Base-by-base conservation (phyloP, 64 coral and sea anemone genomes). In the Pocillopora damicornis region DNA sequence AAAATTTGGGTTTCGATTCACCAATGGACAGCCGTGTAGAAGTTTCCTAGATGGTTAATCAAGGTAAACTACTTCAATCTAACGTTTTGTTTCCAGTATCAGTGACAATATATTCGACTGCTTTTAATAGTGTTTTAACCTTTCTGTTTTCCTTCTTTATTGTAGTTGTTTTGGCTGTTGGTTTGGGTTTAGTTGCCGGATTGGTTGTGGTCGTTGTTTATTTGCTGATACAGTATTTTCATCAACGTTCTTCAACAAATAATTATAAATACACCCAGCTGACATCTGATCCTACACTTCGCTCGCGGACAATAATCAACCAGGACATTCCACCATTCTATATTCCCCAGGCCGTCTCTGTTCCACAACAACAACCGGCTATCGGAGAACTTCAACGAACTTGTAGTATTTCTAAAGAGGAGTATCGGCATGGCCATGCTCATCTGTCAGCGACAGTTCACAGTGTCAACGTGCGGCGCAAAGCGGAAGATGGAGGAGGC, bases 151-250 rank as follows among this genome's bases (percentile, higher is more conserved):
- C 62, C 17, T 67, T 83, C 15, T 87, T 75, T 87, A 18, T 87
- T 75, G 15, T 42, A 87, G 86, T 87, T 87, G 30, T 87, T 35
- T 30, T 87, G 25, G 86, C 71, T 60, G 74, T 87, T 60, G 86
- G 69, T 61, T 60, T 74, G 57, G 86, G 86, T 16, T 10, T 87
- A 20, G 25, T 76, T 0, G 67, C 86, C 5, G 86, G 86, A 60
- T 37, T 75, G 13, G 51, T 88, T 15, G 75, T 88, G 5, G 86
- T 88, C 4, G 34, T 75, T 30, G 20, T 88, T 1, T 88, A 88
- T 75, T 56, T 88, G 0, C 36, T 88, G 17, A 15, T 75, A 6
- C 74, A 75, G 86, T 78, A 51, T 66, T 12, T 88, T 23, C 86
- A 73, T 60, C 57, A 77, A 4, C 86, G 73, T 20, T 36, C 30